Percentiles rank a stretch among this genome's conserved stretches.
phyloP scores from a whole-genome alignment of 1,140 invertebrate genomes.

The Antheraea pernyi region DNA sequence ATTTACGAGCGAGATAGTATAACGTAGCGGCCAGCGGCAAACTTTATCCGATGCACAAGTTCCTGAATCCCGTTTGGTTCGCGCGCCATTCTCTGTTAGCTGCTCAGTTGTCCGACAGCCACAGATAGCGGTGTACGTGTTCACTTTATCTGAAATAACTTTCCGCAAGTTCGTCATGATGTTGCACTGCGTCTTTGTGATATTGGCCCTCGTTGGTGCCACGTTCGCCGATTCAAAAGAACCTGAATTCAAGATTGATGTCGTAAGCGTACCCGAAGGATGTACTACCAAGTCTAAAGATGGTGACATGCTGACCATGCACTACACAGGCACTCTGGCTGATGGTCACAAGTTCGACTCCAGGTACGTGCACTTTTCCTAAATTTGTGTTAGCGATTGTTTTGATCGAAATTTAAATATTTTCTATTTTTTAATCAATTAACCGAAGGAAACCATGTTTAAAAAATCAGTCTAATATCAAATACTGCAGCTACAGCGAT shows the following conservation, averaged over 20 bases:
- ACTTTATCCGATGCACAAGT: slow-evolving; percentile 60
- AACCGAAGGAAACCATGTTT: too few relatives aligned
- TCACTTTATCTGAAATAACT: slow-evolving; percentile 42
- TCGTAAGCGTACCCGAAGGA: slow-evolving; percentile 86
- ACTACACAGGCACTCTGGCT: slow-evolving; percentile 92
- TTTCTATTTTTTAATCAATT: background rate
- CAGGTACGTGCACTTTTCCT: slow-evolving; percentile 82
- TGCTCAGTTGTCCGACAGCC: slow-evolving; percentile 51
- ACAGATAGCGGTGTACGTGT: slow-evolving; percentile 39
- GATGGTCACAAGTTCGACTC: slow-evolving; percentile 96
- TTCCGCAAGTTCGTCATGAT: slow-evolving; percentile 72
- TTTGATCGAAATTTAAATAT: background rate
- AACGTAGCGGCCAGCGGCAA: slow-evolving; percentile 35
- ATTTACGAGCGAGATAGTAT: slow-evolving; percentile 28
- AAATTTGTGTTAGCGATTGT: slow-evolving; percentile 1
- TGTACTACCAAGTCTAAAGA: slow-evolving; percentile 91
- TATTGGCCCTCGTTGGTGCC: slow-evolving; percentile 72
- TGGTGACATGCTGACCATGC: slow-evolving; percentile 95
- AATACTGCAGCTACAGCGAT: background rate
- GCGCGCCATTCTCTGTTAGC: slow-evolving; percentile 37
- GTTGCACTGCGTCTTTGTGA: slow-evolving; percentile 59
- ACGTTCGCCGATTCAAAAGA: slow-evolving; percentile 67
- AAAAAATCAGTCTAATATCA: background rate
- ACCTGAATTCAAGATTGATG: slow-evolving; percentile 89
- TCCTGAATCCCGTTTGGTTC: slow-evolving; percentile 35